A percentile compares a stretch with the other conserved stretches of the same genome.
phyloP scores from a whole-genome alignment of 2,888 invertebrate species.

The Loripinus fragilis region DNA sequence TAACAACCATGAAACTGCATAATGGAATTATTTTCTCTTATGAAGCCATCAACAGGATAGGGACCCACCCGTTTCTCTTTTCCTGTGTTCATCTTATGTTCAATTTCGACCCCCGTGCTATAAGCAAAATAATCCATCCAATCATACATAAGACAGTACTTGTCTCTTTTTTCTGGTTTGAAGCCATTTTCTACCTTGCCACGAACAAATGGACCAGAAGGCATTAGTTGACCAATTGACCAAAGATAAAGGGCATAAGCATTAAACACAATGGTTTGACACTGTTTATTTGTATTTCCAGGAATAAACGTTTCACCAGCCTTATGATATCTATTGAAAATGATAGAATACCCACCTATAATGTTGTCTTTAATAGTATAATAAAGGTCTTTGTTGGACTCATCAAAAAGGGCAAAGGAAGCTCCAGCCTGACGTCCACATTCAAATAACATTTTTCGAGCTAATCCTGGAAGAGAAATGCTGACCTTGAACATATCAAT shows the following conservation, averaged over 20 bases:
- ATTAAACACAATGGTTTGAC: slow-evolving; percentile 40
- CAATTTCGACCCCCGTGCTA: slow-evolving; percentile 26
- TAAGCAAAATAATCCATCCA: slow-evolving; percentile 45
- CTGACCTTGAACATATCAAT: slow-evolving; percentile 47
- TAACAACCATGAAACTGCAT: slow-evolving; percentile 41
- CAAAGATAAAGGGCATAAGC: slow-evolving; percentile 47
- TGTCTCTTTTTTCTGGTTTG: slow-evolving; percentile 41
- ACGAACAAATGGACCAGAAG: slow-evolving; percentile 39
- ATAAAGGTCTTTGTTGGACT: slow-evolving; percentile 31
- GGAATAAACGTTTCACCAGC: slow-evolving; percentile 31
- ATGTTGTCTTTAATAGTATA: slow-evolving; percentile 38
- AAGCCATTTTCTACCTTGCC: slow-evolving; percentile 36
- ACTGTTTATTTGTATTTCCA: slow-evolving; percentile 13
- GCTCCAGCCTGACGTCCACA: slow-evolving; percentile 6
- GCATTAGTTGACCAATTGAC: slow-evolving; percentile 44
- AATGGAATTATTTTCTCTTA: slow-evolving; percentile 13
- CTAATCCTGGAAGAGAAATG: slow-evolving; percentile 39
- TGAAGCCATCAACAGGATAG: slow-evolving; percentile 33
- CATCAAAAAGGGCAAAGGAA: slow-evolving; percentile 29
- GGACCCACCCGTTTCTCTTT: slow-evolving; percentile 25
- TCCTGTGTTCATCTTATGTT: slow-evolving; percentile 39
- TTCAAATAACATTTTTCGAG: slow-evolving; percentile 41
- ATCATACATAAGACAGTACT: slow-evolving; percentile 24
- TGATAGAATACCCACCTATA: slow-evolving; percentile 35
- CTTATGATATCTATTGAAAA: slow-evolving; percentile 37